phyloP scores from a whole-genome alignment of 1,140 invertebrate genomes.

The Zaprionus africanus region DNA sequence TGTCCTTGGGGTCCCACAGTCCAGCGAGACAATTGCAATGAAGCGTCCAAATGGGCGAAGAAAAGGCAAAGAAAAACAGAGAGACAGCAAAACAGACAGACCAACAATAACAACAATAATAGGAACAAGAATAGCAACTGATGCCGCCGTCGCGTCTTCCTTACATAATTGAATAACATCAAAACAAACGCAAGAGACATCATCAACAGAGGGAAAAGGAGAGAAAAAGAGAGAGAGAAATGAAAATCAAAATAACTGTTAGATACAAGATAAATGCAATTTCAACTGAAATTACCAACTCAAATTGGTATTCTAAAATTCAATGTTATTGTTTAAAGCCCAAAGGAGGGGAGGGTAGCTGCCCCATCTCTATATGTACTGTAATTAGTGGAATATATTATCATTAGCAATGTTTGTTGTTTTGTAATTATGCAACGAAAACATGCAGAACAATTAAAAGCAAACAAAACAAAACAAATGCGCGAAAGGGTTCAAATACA shows the following conservation, averaged over 20 bases:
- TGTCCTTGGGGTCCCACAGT: conserved; percentile 44
- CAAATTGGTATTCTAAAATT: conserved; percentile 29
- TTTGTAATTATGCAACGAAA: conserved; percentile 54
- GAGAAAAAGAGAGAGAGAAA: conserved; percentile 10
- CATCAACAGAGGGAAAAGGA: conserved; percentile 10
- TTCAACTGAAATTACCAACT: conserved; percentile 24
- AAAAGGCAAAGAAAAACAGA: conserved; percentile 35
- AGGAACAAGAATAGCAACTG: conserved; percentile 40
- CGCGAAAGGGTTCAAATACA: not conserved
- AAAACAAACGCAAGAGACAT: conserved; percentile 51
- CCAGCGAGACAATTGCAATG: conserved; percentile 61
- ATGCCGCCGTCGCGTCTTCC: conserved; percentile 43
- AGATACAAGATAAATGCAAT: conserved; percentile 57
- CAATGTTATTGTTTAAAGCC: conserved; percentile 24
- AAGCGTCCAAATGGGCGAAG: conserved; percentile 38
- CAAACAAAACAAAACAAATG: conserved; percentile 45
- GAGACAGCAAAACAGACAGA: conserved; percentile 3
- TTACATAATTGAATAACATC: conserved; percentile 76
- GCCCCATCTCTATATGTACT: not conserved
- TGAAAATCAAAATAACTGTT: conserved; percentile 67
- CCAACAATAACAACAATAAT: conserved; percentile 31
- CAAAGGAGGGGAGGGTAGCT: not conserved
- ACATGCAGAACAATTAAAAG: conserved; percentile 72
- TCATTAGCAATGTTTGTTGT: conserved; percentile 2
- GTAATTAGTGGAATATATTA: conserved; percentile 11